phyloP scores from a whole-genome alignment of 1,140 invertebrate genomes.

The Odontomachus brunneus region DNA sequence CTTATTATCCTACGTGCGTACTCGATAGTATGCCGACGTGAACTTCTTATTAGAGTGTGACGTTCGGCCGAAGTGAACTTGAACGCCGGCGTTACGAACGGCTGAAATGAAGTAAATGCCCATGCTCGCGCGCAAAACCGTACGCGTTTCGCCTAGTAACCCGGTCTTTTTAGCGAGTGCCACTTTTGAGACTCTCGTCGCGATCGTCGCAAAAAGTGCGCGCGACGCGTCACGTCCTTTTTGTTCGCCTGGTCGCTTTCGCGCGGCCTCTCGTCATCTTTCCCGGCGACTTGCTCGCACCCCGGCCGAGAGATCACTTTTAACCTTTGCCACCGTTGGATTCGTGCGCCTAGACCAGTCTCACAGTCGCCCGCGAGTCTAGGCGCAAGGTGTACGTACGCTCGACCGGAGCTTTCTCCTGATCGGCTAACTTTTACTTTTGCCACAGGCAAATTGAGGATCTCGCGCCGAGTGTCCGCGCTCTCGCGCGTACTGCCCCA shows the following conservation, averaged over 20 bases:
- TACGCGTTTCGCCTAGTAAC: not conserved
- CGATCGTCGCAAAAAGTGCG: not conserved
- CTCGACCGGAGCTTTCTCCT: slow-evolving; percentile 78
- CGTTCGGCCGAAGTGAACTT: slow-evolving; percentile 73
- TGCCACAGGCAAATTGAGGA: slow-evolving; percentile 79
- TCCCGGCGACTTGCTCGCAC: not conserved
- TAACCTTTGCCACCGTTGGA: slow-evolving; percentile 48
- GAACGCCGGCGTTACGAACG: slow-evolving; percentile 38
- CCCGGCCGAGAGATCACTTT: slow-evolving; percentile 37
- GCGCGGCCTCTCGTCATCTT: slow-evolving; percentile 4
- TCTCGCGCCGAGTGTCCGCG: slow-evolving; percentile 27
- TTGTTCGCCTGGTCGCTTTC: not conserved
- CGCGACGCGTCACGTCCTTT: not conserved
- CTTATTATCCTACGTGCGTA: slow-evolving; percentile 76
- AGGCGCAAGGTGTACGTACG: slow-evolving; percentile 11
- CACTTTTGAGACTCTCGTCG: slow-evolving; percentile 19
- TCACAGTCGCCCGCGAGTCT: slow-evolving; percentile 25
- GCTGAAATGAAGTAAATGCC: not conserved
- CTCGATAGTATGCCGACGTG: slow-evolving; percentile 62
- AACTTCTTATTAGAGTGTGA: slow-evolving; percentile 82
- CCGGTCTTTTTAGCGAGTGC: not conserved
- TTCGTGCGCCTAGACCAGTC: slow-evolving; percentile 40
- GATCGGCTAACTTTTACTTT: slow-evolving; percentile 84
- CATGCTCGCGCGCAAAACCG: not conserved
- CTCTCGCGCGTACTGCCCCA: not conserved